Conservation (phyloP, 1,140 invertebrate species). For the Goniozus legneri region DNA sequence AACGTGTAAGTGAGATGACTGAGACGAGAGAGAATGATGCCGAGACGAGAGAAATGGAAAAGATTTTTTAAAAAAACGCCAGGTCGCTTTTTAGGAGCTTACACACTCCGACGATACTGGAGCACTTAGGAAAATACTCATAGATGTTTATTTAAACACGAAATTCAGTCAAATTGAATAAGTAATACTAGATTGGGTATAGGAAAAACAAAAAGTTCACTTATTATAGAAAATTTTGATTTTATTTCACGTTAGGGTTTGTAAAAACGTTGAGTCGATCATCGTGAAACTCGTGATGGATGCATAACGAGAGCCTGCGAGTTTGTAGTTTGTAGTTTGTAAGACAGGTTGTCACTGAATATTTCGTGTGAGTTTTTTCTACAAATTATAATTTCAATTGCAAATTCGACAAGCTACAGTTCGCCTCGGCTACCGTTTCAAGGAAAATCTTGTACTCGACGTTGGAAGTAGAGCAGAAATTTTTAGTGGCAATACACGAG, state of each 20-base stretch:
- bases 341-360: too few relatives aligned
- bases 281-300: slow-evolving; percentile 10
- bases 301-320: too few relatives aligned
- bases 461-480: too few relatives aligned
- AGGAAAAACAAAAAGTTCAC: slow-evolving; percentile 25
- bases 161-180: slow-evolving; percentile 15
- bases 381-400: too few relatives aligned
- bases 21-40: neutral
- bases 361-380: too few relatives aligned
- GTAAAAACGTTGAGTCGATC: slow-evolving; percentile 19
- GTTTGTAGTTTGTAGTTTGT: too few relatives aligned
- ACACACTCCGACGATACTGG: slow-evolving; percentile 1
- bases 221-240: too few relatives aligned
- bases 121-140: slow-evolving; percentile 15
- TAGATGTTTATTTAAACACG: slow-evolving; percentile 14
- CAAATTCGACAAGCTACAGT: too few relatives aligned
- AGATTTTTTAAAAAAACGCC: slow-evolving; percentile 18
- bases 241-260: slow-evolving; percentile 24
- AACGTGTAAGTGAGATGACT: neutral
- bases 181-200: slow-evolving; percentile 16
- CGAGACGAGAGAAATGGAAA: slow-evolving; percentile 3
- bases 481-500: too few relatives aligned
- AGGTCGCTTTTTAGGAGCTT: slow-evolving; percentile 9
- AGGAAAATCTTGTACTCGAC: too few relatives aligned
- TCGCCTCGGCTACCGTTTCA: too few relatives aligned